Evolutionary conservation across 2,797 vertebrate species (phyloP), one percentile per base, ranked within the genome.

Genomic region (Ptychobarbus kaznakovi): DNA sequence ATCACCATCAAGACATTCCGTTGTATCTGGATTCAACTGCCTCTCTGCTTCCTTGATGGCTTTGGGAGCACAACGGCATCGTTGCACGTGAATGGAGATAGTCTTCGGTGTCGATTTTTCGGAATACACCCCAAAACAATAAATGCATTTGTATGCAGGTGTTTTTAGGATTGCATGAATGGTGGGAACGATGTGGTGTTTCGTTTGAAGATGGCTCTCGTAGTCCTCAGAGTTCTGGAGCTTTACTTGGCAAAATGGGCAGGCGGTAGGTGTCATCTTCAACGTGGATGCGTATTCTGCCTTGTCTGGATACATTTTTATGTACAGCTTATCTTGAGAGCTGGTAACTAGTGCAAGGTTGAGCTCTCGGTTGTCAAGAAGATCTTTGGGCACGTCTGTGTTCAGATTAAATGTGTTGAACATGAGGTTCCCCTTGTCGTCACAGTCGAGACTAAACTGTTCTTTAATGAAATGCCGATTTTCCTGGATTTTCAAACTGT

Each of bases 111-210:
- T 96, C 89, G 96, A 96, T 63, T 94, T 96, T 63, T 96, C 96
- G 1, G 95, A 95, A 91, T 97, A 97, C 49, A 97, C 96, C 1
- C 97, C 96, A 5, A 96, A 96, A 89, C 96, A 97, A 91, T 96
- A 96, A 89, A 97, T 96, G 86, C 97, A 97, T 91, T 97, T 97
- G 92, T 96, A 97, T 42, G 96, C 96, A 0, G 97, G 96, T 13
- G 96, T 94, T 86, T 96, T 97, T 9, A 97, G 72, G 68, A 97
- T 95, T 0, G 96, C 96, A 76, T 97, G 97, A 25, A 97, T 95
- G 0, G 96, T 97, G 0, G 96, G 95, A 88, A 95, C 95, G n/a
- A 97, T 95, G 49, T 97, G 96, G 90, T 97, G 97, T 65, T 93
- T 91, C 38, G 94, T 93, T 87, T 96, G 96, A 88, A 97, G 91